These are phyloP conservation scores for Salpingus planirostris DNA, from an alignment of 2,888 invertebrate genomes.

Conservation along the genomic window DNA sequence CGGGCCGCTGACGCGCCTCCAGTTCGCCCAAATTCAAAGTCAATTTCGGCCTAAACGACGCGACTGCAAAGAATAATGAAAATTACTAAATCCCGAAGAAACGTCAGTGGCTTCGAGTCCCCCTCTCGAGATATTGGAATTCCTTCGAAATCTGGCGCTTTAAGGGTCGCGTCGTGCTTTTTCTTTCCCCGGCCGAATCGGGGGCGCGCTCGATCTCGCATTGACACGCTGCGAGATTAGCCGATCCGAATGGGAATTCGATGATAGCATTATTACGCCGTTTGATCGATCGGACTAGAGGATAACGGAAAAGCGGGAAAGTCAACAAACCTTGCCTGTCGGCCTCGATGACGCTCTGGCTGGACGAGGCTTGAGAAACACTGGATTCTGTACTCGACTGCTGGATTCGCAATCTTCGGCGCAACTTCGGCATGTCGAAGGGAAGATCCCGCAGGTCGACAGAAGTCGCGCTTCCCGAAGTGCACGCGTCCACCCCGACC, in stretches of 20 bases:
- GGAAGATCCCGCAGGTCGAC: constrained; percentile 76
- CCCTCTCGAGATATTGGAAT: too few species aligned
- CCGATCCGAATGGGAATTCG: constrained; percentile 9
- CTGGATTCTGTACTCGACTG: constrained; percentile 58
- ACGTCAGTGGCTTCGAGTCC: too few species aligned
- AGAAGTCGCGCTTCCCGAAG: constrained; percentile 62
- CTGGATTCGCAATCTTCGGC: constrained; percentile 62
- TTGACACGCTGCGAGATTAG: constrained; percentile 12
- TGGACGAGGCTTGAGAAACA: constrained; percentile 73
- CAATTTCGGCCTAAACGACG: constrained; percentile 58
- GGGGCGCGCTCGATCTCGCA: constrained; percentile 10
- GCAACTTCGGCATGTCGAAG: constrained; percentile 85
- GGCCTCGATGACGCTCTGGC: constrained; percentile 69
- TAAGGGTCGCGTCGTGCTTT: too few species aligned
- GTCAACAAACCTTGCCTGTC: constrained; percentile 52
- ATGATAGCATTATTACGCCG: constrained; percentile 6
- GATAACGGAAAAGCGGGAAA: constrained; percentile 3
- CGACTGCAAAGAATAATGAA: constrained; percentile 26
- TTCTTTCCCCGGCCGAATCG: too few species aligned
- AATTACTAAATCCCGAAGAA: background rate
- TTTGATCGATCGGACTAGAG: constrained; percentile 11
- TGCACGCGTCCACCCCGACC: constrained; percentile 58
- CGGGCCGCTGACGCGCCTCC: constrained; percentile 41
- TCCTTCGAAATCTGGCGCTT: too few species aligned
- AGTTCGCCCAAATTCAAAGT: constrained; percentile 63